Conservation (phyloP, 2,888 invertebrate species). For the Oligia strigilis region DNA sequence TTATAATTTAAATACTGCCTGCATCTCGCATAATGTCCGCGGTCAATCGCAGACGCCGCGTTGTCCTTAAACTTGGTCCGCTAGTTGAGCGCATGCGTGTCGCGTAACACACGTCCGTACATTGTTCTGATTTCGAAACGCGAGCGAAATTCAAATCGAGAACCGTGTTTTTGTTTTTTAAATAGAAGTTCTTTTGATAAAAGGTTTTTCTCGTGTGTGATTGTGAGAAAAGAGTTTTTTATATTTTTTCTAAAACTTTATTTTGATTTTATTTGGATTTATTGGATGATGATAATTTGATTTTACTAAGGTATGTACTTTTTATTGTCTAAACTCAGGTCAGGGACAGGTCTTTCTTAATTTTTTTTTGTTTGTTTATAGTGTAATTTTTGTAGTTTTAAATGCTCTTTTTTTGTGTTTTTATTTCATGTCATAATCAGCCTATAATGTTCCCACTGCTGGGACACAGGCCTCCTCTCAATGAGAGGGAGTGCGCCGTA, state of each 20-base stretch:
- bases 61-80: conserved; percentile 82
- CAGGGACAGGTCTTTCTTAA: too few species aligned
- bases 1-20: conserved; percentile 6
- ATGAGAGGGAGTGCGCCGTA: too few species aligned
- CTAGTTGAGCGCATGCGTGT: conserved; percentile 71
- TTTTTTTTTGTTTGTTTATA: too few species aligned
- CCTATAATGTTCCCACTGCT: too few species aligned
- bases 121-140: conserved; percentile 67
- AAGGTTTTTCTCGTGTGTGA: conserved; percentile 1
- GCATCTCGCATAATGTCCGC: conserved; percentile 48
- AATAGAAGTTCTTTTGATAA: not conserved
- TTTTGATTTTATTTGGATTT: not conserved
- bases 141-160: conserved; percentile 56
- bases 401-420: not conserved
- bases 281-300: conserved; percentile 34
- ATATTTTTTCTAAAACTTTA: not conserved
- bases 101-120: conserved; percentile 70
- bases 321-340: not conserved
- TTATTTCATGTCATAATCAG: not conserved
- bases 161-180: not conserved
- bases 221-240: not conserved
- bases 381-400: not conserved
- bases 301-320: conserved; percentile 31
- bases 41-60: conserved; percentile 50
- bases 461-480: too few species aligned